Evolutionary conservation across 2,797 vertebrate genomes (phyloP), one percentile per base, ranked within the genome.

Genomic region (Malacoraja senta): DNA sequence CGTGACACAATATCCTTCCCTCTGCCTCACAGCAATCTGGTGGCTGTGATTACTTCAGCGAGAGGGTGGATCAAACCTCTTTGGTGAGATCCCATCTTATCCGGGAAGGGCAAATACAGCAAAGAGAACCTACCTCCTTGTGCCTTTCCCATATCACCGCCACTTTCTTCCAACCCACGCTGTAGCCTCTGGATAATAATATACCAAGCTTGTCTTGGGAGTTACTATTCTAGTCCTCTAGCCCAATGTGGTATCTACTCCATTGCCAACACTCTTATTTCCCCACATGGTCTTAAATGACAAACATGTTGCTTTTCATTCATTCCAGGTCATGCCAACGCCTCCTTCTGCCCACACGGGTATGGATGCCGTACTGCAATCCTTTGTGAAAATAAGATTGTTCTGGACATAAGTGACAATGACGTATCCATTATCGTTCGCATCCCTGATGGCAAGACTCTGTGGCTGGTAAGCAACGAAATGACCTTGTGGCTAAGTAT

Each of bases 291-390:
- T 80, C 7, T 12, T 78, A 0, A 65, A 12, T 35, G 58, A 71
- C 77, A 17, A n/a, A 29, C 24, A 58, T 9, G 32, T 81, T 83
- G 61, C 7, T 26, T 81, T 93, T 93, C 8, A 58, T 71, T 21
- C 63, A 3, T 88, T 94, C 90, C 95, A 99, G 99, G 98, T 77
- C 96, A 97, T 0, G 96, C 97, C 95, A 98, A 97, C 0, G 98
- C 97, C 12, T 97, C 97, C 32, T 99, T 98, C 96, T 99, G 98
- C 93, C 98, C 98, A 0, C 98, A 99, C 1, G 98, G 96, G 26
- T 98, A 98, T 0, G 99, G 99, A 92, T 99, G 99, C 94, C 97
- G 98, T 3, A 96, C 96, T 93, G 95, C 98, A 94, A 97, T 99
- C 80, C 95, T 98, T 53, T 97, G 98, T 0, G 98, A 99, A 95